Conservation (phyloP, 2,797 vertebrate species). For the Pseudomugil gertrudae region DNA sequence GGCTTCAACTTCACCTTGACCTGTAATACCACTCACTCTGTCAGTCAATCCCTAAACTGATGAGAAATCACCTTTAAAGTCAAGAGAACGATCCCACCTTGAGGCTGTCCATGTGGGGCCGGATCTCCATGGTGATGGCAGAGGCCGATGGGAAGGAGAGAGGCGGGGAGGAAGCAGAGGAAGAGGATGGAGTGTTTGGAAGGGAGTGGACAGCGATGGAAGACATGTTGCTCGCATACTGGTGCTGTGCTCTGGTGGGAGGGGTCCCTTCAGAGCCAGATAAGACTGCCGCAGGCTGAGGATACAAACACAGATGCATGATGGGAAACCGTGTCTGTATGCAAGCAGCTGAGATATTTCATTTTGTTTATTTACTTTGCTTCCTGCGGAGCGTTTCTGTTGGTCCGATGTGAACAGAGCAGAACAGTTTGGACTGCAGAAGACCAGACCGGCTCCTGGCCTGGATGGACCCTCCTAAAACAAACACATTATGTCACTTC, state of each 20-base stretch:
- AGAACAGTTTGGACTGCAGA: conserved; percentile 95
- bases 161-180: conserved; percentile 83
- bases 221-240: conserved; percentile 93
- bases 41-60: background rate
- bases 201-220: conserved; percentile 90
- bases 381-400: conserved; percentile 79
- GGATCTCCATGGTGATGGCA: conserved; percentile 80
- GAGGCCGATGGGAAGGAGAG: conserved; percentile 86
- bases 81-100: conserved; percentile 75
- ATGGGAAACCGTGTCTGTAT: background rate
- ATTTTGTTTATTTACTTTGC: conserved; percentile 79
- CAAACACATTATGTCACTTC: conserved; percentile 34
- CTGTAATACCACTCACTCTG: conserved; percentile 41
- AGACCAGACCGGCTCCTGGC: conserved; percentile 84
- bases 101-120: conserved; percentile 87
- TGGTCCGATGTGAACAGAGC: conserved; percentile 84
- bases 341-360: too few relatives aligned
- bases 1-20: conserved; percentile 94
- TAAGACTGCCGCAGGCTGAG: conserved; percentile 70
- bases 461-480: conserved; percentile 80
- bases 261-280: conserved; percentile 68
- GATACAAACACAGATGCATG: conserved; percentile 5
- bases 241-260: conserved; percentile 81
- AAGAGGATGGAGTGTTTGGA: conserved; percentile 78
- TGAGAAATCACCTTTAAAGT: too few relatives aligned